These are phyloP conservation scores for Dufourea novaeangliae DNA, from an alignment of 1,140 invertebrate species.

Conservation along the genomic window DNA sequence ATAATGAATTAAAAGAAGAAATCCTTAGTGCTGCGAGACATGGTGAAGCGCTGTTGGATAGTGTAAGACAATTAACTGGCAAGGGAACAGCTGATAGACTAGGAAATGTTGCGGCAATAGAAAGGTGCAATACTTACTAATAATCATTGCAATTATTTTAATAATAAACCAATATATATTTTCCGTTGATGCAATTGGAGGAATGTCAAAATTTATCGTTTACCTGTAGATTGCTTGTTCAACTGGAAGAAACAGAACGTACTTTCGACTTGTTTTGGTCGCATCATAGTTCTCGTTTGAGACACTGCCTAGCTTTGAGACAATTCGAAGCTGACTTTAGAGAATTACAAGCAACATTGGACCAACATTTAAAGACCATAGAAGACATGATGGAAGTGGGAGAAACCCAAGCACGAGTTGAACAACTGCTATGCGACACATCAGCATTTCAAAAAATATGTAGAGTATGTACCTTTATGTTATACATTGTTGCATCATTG, in stretches of 20 bases:
- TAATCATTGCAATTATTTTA: too few species aligned
- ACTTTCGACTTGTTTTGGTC: conserved; percentile 97
- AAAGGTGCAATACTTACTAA: conserved; percentile 85
- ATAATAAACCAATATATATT: too few species aligned
- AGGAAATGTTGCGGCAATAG: conserved; percentile 95
- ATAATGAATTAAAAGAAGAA: conserved; percentile 89
- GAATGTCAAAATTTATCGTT: conserved; percentile 42
- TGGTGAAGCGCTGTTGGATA: conserved; percentile 90
- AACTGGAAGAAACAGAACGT: conserved; percentile 96
- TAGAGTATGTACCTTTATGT: conserved; percentile 81
- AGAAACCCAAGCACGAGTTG: conserved; percentile 90
- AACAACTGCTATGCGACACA: conserved; percentile 89
- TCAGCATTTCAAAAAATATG: conserved; percentile 89
- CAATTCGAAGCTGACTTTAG: conserved; percentile 95
- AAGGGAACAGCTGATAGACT: conserved; percentile 85
- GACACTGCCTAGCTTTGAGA: conserved; percentile 93
- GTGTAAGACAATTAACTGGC: conserved; percentile 83
- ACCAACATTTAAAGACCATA: conserved; percentile 87
- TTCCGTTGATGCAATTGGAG: background rate
- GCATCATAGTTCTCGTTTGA: conserved; percentile 92
- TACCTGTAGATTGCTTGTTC: conserved; percentile 90
- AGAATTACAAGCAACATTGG: conserved; percentile 88
- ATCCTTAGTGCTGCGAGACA: conserved; percentile 90
- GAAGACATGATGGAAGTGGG: conserved; percentile 93
- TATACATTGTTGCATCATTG: background rate